Evolutionary conservation across 1,140 invertebrate genomes (phyloP).

Genomic region (Liolophura sinensis): DNA sequence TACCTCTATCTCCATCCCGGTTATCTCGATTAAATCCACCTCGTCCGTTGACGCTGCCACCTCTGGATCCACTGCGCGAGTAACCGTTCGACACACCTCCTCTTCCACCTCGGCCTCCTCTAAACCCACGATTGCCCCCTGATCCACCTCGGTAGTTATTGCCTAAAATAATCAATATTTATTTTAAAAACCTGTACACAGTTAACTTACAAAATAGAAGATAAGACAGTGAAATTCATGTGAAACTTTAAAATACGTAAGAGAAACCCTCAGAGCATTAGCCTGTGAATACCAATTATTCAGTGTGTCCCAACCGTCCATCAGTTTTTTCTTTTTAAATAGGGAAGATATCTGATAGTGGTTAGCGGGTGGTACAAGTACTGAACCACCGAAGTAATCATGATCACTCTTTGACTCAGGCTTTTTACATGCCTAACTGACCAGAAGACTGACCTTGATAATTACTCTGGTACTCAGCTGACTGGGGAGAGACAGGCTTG

Average conservation of each 20-base stretch:
- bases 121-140: conserved; percentile 6
- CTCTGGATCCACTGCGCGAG: conserved; percentile 26
- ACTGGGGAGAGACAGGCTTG: conserved; percentile 13
- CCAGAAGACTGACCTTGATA: too few relatives aligned
- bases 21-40: conserved; percentile 25
- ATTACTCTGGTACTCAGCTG: conserved; percentile 11
- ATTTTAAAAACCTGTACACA: too few relatives aligned
- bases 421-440: too few relatives aligned
- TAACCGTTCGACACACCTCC: conserved; percentile 11
- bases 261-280: neutral
- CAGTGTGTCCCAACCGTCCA: too few relatives aligned
- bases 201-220: too few relatives aligned
- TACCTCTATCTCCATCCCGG: conserved; percentile 22
- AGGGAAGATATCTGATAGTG: too few relatives aligned
- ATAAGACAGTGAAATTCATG: neutral
- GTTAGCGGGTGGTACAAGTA: too few relatives aligned
- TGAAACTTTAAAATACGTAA: neutral
- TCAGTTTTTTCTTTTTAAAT: too few relatives aligned
- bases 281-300: neutral
- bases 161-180: too few relatives aligned
- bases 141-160: conserved; percentile 9
- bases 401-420: too few relatives aligned
- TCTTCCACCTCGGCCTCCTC: conserved; percentile 26
- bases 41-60: conserved; percentile 20
- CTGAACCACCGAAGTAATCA: too few relatives aligned